Base-by-base conservation (phyloP, 2,888 invertebrate genomes). In the Tetramorium bicarinatum region DNA sequence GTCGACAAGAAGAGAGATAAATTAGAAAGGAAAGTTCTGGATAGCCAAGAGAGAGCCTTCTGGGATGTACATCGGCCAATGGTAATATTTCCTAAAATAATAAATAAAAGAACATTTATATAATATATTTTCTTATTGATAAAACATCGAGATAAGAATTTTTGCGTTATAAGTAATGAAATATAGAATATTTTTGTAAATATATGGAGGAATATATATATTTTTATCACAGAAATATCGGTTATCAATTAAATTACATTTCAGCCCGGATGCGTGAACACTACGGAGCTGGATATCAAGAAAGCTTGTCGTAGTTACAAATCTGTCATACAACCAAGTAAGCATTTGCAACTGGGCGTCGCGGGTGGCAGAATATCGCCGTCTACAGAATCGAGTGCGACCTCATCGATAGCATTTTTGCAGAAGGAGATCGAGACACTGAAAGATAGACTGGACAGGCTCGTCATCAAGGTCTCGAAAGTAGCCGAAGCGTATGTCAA, bases 41-140 rank as follows among this genome's bases (percentile, higher is more conserved):
- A 99, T 95, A 99, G 99, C 92, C 99, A 99, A 95, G 99, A 99
- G 95, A 95, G 99, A 90, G 99, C 99, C 0, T 99, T 99, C 95
- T 99, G 99, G 99, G 99, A 99, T 95, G 99, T 99, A 0, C 99
- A 99, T 95, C 96, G 99, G 93, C 99, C 99, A 13, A 99, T 99
- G 97, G 98, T 98, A 67, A 67, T 15, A 13, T 25, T 25, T 66
- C 13, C 41, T 64, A 18, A 3, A 47, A 18, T 66, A 29, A 64
- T 64, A 38, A 11, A 38, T 29, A 41, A 41, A 41, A 13, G 2
- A 21, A 41, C 7, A 38, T 62, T 44, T 64, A 25, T 34, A 56
- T 11, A 29, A 34, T 34, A 47, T 9, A 1, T 47, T 47, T 47
- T 47, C 4, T 66, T 6, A 49, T 49, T 47, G 66, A 67, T 47